phyloP scores from a whole-genome alignment of 2,888 invertebrate species.

The Phorcus lineatus region DNA sequence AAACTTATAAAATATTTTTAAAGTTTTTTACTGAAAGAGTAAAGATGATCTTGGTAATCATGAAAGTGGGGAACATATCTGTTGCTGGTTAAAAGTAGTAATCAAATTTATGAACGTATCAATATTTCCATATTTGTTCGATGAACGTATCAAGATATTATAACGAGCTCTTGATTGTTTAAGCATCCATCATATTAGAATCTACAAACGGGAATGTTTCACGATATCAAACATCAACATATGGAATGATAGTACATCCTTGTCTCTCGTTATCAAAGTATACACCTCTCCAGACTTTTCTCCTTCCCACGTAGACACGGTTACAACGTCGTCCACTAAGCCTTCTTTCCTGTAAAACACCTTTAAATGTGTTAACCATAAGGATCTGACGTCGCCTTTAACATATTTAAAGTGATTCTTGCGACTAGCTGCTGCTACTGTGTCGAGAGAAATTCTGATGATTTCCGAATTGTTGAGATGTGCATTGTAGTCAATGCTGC shows the following conservation, averaged over 20 bases:
- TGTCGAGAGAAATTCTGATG: too few species aligned
- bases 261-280: not conserved
- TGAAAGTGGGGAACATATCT: too few species aligned
- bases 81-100: too few species aligned
- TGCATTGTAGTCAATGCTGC: too few species aligned
- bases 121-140: too few species aligned
- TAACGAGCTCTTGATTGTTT: not conserved
- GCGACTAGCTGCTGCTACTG: not conserved
- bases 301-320: not conserved
- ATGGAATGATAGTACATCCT: not conserved
- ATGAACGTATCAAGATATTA: too few species aligned
- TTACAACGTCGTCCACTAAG: not conserved
- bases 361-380: not conserved
- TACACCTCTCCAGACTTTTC: not conserved
- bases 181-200: not conserved
- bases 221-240: not conserved
- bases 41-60: too few species aligned
- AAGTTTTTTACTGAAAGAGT: too few species aligned
- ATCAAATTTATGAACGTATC: too few species aligned
- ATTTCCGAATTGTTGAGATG: too few species aligned
- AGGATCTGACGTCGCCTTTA: not conserved
- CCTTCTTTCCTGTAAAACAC: not conserved
- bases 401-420: not conserved
- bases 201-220: not conserved
- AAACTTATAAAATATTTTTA: too few species aligned